A percentile compares a stretch with the other conserved stretches of the same genome.
phyloP scores from a whole-genome alignment of 2,113 vertebrate species.

The Mesocricetus auratus region DNA sequence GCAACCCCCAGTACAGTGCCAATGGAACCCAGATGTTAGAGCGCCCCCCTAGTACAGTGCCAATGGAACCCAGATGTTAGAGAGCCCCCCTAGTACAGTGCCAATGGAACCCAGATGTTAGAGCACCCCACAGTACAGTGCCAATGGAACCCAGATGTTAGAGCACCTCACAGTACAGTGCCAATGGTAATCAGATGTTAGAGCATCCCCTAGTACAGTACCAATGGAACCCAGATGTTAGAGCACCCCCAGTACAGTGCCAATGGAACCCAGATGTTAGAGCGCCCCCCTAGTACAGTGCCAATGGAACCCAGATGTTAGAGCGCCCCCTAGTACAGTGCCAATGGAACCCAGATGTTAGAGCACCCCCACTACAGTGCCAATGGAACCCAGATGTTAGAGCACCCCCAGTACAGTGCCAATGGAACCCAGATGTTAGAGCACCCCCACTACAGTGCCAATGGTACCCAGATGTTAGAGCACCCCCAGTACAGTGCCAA shows the following conservation, averaged over 20 bases:
- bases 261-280: conserved; percentile 16
- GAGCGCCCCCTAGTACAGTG: too few relatives aligned
- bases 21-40: background rate
- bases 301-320: conserved; percentile 9
- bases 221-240: conserved; percentile 9
- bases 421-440: conserved; percentile 9
- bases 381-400: conserved; percentile 16
- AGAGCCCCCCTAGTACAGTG: too few relatives aligned
- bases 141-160: conserved; percentile 7
- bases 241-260: too few relatives aligned
- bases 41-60: too few relatives aligned
- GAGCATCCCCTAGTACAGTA: too few relatives aligned
- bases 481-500: background rate
- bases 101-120: conserved; percentile 7
- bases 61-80: background rate
- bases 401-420: background rate
- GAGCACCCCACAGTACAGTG: too few relatives aligned
- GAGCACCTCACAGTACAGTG: too few relatives aligned
- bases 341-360: conserved; percentile 9
- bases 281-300: too few relatives aligned
- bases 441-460: background rate
- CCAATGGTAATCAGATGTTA: conserved; percentile 5
- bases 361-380: too few relatives aligned
- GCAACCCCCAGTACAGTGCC: background rate
- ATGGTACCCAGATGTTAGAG: conserved; percentile 14